phyloP scores from a whole-genome alignment of 2,888 invertebrate species.

The Kuschelorhynchus macadamiae region DNA sequence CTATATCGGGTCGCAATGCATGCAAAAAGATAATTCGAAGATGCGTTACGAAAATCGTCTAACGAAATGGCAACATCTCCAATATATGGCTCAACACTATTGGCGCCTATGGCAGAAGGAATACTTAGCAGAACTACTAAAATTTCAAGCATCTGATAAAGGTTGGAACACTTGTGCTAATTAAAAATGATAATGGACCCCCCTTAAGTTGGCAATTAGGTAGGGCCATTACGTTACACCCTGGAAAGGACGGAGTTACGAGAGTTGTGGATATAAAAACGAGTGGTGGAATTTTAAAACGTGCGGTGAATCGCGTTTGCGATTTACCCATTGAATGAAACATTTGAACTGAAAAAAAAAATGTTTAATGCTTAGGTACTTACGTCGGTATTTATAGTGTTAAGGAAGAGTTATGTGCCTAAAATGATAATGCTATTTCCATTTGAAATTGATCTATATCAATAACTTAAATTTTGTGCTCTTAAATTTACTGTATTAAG shows the following conservation, averaged over 20 bases:
- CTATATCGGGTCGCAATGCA: constrained; percentile 49
- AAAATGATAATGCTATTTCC: too few species aligned
- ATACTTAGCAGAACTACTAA: background rate
- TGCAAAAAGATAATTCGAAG: constrained; percentile 45
- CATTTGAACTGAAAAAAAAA: too few species aligned
- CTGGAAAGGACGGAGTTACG: background rate
- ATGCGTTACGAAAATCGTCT: constrained; percentile 18
- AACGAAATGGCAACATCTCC: constrained; percentile 4
- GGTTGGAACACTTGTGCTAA: background rate
- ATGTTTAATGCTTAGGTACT: too few species aligned
- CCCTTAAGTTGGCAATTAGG: background rate
- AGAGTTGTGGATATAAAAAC: background rate
- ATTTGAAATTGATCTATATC: too few species aligned
- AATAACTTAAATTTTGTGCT: too few species aligned
- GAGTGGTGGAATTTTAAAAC: background rate
- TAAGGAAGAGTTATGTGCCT: too few species aligned
- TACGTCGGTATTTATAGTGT: too few species aligned
- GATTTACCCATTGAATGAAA: background rate
- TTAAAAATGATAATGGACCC: constrained; percentile 7
- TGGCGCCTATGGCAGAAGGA: background rate
- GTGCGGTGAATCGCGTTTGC: background rate
- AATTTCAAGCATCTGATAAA: background rate
- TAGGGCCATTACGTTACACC: background rate
- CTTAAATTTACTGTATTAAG: too few species aligned
- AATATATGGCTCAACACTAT: background rate